Base-by-base conservation (phyloP, 2,888 invertebrate species). In the Pilophorus perplexus region DNA sequence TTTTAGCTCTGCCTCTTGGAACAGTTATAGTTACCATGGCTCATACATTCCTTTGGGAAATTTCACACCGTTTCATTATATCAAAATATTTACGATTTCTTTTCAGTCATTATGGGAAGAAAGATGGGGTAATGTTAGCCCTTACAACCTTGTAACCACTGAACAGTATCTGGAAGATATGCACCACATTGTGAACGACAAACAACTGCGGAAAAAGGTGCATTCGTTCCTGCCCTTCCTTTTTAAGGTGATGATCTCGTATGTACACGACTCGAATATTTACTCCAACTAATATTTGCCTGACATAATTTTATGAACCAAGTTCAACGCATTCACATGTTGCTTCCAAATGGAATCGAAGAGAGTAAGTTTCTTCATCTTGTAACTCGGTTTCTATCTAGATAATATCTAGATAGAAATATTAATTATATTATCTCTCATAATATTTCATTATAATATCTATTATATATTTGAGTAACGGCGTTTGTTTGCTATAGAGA, bases 81-180 rank as follows among this genome's bases (percentile, higher is more conserved):
- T 10, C 22, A 10, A 16, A n/a, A 52, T 52, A 8, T 14, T 52
- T 38, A 48, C 14, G 18, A 46, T 25, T 28, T 6, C 18, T 70
- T 78, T 78, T 8, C 75, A 88, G 87, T 76, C 82, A 72, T 85
- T 89, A 12, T 91, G 90, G 90, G 86, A 88, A 73, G 87, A 87
- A 75, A 88, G 89, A 74, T 91, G 89, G 85, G 91, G 91, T 3
- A 88, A 86, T 72, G 83, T 89, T 28, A 85, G 84, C 72, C 88
- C 88, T 0, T 91, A 91, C 77, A 90, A 90, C 81, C 81, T 87
- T 74, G 85, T 91, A 4, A 88, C 87, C 0, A 86, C 89, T 44
- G 90, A 91, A 75, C 88, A 88, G 76, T 91, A 90, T 74, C 76
- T 92, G 18, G 85, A 86, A 69, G 88, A 90, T 76, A 88, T 92